Evolutionary conservation across 2,797 vertebrate species (phyloP).

Genomic region (Mustela erminea): DNA sequence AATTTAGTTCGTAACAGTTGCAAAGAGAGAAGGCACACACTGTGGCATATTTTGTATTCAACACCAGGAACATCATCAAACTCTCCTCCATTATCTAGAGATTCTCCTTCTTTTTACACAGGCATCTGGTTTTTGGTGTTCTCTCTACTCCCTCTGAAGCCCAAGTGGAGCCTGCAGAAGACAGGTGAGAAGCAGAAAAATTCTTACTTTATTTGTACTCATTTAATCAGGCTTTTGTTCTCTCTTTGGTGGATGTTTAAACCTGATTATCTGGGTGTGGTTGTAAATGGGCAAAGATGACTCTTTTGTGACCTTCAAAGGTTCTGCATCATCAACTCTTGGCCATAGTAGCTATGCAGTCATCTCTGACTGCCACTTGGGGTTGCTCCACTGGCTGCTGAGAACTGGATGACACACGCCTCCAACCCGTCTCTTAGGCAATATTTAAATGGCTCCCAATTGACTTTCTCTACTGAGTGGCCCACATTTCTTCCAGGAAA

Average conservation of each 20-base stretch:
- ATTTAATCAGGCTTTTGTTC: background rate
- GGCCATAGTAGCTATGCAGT: background rate
- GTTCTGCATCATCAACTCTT: background rate
- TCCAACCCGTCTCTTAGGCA: background rate
- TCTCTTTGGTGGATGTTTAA: background rate
- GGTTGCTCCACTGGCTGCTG: background rate
- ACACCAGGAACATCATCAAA: background rate
- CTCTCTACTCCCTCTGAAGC: background rate
- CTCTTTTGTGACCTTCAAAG: background rate
- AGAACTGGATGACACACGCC: background rate
- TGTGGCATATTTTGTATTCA: background rate
- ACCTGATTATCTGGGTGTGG: background rate
- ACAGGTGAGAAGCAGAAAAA: background rate
- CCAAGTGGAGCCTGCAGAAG: background rate
- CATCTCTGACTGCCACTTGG: background rate
- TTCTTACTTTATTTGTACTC: background rate
- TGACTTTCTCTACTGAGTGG: background rate
- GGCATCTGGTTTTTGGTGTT: background rate
- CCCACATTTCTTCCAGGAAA: background rate
- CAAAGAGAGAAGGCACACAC: background rate
- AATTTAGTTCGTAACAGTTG: background rate
- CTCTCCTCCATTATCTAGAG: background rate
- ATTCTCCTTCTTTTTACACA: background rate
- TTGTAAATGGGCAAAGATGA: background rate
- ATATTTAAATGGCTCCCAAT: background rate